Conservation (phyloP, 2,797 vertebrate genomes). For the Typhlichthys subterraneus region DNA sequence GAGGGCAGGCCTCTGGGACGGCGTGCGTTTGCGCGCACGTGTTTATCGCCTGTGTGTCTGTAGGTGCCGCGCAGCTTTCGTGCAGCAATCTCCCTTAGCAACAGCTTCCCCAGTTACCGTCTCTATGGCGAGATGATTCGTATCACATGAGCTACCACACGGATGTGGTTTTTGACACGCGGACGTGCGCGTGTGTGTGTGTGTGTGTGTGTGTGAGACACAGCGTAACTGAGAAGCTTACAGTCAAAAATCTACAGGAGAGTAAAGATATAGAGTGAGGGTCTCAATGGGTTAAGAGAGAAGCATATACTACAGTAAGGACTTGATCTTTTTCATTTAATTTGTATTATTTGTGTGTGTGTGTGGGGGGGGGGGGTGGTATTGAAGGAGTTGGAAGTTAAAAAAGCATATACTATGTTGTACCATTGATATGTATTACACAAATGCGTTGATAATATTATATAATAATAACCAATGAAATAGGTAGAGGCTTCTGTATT, state of each 20-base stretch:
- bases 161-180: not conserved
- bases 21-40: slow-evolving; percentile 6
- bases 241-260: not conserved
- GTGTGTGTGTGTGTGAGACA: not conserved
- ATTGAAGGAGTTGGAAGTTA: no score
- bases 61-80: not conserved
- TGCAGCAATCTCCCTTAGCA: slow-evolving; percentile 7
- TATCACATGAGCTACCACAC: slow-evolving; percentile 4
- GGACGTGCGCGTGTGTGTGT: not conserved
- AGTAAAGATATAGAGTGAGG: not conserved
- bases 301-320: no score
- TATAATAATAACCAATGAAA: no score
- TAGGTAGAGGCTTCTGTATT: no score
- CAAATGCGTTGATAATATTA: no score
- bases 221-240: not conserved
- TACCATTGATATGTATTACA: no score
- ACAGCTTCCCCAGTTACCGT: slow-evolving; percentile 19
- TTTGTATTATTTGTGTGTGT: not conserved
- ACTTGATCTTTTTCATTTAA: not conserved
- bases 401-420: no score
- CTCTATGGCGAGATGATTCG: slow-evolving; percentile 5
- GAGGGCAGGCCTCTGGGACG: slow-evolving; percentile 25
- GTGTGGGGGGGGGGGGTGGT: not conserved
- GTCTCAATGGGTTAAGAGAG: not conserved
- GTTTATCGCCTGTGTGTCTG: not conserved